A percentile compares a stretch with the other conserved stretches of the same genome.
Evolutionary conservation across 2,888 invertebrate species (phyloP).

Genomic region (Hyposoter dolosus): DNA sequence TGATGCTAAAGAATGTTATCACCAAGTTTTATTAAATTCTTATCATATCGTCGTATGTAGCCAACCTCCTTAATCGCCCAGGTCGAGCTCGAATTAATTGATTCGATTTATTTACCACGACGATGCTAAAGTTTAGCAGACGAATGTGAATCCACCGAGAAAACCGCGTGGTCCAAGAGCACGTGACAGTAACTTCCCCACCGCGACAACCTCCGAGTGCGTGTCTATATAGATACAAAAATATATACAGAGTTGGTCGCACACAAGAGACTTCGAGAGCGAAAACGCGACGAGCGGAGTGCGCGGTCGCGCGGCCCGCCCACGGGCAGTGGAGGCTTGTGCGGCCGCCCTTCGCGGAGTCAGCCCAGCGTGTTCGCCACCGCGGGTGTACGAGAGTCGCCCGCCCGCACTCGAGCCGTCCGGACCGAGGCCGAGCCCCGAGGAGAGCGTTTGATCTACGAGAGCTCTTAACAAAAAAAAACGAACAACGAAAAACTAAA

Average conservation of each 20-base stretch:
- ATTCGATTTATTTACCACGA: slow-evolving; percentile 3
- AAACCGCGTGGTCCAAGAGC: slow-evolving; percentile 81
- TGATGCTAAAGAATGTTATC: too few species aligned
- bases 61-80: too few species aligned
- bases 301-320: slow-evolving; percentile 83
- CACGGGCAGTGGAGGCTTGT: slow-evolving; percentile 78
- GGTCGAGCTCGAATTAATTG: slow-evolving; percentile 8
- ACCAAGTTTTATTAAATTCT: too few species aligned
- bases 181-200: slow-evolving; percentile 81
- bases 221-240: neutral
- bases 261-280: slow-evolving; percentile 33
- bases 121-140: slow-evolving; percentile 6
- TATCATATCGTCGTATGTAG: too few species aligned
- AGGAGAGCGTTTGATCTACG: slow-evolving; percentile 55
- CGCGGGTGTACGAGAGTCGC: slow-evolving; percentile 78
- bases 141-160: slow-evolving; percentile 49
- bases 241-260: slow-evolving; percentile 12
- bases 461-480: slow-evolving; percentile 19
- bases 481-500: neutral
- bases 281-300: slow-evolving; percentile 62
- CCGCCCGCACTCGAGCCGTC: slow-evolving; percentile 81
- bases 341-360: slow-evolving; percentile 79
- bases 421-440: slow-evolving; percentile 73
- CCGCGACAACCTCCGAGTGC: slow-evolving; percentile 66
- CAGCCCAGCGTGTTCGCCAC: slow-evolving; percentile 73